phyloP scores from a whole-genome alignment of 2,113 vertebrate genomes.

The Tetrax tetrax region DNA sequence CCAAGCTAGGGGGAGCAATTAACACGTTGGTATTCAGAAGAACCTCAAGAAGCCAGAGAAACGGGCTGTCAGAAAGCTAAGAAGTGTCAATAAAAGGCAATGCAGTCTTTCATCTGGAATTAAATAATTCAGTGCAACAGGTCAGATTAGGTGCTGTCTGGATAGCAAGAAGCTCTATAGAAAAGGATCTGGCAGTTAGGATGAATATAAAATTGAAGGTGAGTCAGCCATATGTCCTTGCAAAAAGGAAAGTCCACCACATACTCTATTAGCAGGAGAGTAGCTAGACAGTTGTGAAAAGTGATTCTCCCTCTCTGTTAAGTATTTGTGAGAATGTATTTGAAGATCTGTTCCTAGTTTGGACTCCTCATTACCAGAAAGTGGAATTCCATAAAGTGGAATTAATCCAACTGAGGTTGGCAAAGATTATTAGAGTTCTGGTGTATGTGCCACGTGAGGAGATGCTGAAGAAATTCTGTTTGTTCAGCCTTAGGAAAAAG shows the following conservation, averaged over 20 bases:
- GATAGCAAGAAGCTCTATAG: not conserved
- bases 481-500: not conserved
- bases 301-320: rapidly evolving
- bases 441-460: not conserved
- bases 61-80: not conserved
- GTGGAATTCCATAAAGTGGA: not conserved
- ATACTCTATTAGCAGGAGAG: not conserved
- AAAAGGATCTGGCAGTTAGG: not conserved
- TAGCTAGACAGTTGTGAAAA: not conserved
- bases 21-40: not conserved
- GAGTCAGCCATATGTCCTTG: not conserved
- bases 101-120: not conserved
- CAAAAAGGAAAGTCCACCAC: not conserved
- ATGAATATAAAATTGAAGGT: not conserved
- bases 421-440: not conserved
- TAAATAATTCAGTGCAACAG: not conserved
- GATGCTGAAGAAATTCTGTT: not conserved
- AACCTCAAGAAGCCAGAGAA: not conserved
- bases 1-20: not conserved
- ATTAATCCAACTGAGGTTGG: not conserved
- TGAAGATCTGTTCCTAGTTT: not conserved
- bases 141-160: not conserved
- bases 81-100: not conserved
- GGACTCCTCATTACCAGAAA: not conserved
- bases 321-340: not conserved